These are phyloP conservation scores for Campopleginae sp. DNA, from an alignment of 2,888 invertebrate species.

Conservation along the genomic window DNA sequence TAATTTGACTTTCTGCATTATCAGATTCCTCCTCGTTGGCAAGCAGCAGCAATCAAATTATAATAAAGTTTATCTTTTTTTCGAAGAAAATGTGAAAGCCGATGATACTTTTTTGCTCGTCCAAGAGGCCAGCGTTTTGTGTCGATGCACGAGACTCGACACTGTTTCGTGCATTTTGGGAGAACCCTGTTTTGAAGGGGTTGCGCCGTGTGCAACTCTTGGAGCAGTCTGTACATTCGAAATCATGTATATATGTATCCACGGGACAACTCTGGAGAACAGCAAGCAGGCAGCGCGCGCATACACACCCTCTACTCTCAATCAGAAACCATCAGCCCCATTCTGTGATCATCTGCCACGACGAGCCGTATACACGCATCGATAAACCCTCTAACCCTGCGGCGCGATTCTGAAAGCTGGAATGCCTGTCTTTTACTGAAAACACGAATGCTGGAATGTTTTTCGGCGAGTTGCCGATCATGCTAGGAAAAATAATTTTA, in stretches of 20 bases:
- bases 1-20: not conserved
- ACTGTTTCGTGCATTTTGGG: too few species aligned
- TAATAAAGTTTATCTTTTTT: too few species aligned
- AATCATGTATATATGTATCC: conserved; percentile 50
- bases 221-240: conserved; percentile 4
- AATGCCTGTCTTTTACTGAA: not conserved
- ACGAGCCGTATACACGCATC: conserved; percentile 27
- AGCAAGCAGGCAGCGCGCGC: conserved; percentile 42
- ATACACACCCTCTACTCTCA: conserved; percentile 20
- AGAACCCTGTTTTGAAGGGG: not conserved
- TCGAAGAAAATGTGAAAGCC: too few species aligned
- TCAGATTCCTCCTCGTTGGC: too few species aligned
- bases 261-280: conserved; percentile 27
- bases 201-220: not conserved
- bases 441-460: conserved; percentile 24
- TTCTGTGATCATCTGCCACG: conserved; percentile 58
- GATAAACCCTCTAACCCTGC: conserved; percentile 5
- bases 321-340: conserved; percentile 55
- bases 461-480: conserved; percentile 26
- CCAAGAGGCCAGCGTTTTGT: too few species aligned
- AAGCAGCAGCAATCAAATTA: too few species aligned
- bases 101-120: too few species aligned
- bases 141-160: too few species aligned
- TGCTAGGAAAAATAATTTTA: not conserved
- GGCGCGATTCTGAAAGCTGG: conserved; percentile 2